phyloP scores from a whole-genome alignment of 2,113 vertebrate species.

The Chaetura pelagica region DNA sequence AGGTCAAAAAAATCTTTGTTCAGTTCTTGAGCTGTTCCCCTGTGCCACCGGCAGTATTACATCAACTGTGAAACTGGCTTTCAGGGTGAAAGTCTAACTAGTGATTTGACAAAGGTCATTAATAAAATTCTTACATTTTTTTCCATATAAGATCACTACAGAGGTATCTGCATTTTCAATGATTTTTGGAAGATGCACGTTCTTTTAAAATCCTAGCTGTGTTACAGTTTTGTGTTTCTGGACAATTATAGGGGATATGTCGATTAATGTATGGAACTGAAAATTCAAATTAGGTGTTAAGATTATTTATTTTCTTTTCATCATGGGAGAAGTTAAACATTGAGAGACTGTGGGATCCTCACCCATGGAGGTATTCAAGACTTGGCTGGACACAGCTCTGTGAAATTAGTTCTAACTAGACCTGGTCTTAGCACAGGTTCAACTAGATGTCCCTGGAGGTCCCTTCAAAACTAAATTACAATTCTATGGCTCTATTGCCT shows the following conservation, averaged over 20 bases:
- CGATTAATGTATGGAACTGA: neutral
- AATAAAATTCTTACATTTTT: neutral
- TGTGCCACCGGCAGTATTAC: rapidly evolving
- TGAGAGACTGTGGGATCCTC: neutral
- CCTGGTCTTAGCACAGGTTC: neutral
- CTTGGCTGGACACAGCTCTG: neutral
- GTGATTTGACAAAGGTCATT: neutral
- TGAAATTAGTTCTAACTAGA: neutral
- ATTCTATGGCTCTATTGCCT: neutral
- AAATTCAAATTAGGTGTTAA: neutral
- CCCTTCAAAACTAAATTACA: neutral
- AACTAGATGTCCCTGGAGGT: neutral
- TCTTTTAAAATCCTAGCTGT: neutral
- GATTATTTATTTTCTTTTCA: neutral
- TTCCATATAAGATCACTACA: rapidly evolving
- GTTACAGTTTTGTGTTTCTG: neutral
- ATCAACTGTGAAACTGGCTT: neutral
- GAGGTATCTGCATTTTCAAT: neutral
- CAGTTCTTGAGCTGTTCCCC: neutral
- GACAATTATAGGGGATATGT: neutral
- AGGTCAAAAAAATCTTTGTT: neutral
- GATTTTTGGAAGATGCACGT: neutral
- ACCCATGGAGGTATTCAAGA: neutral
- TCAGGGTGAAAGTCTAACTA: neutral
- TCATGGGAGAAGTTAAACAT: neutral